Percentiles rank a stretch among this genome's conserved stretches.
Conservation (phyloP, 2,888 invertebrate genomes). For the Aphodius granarius region DNA sequence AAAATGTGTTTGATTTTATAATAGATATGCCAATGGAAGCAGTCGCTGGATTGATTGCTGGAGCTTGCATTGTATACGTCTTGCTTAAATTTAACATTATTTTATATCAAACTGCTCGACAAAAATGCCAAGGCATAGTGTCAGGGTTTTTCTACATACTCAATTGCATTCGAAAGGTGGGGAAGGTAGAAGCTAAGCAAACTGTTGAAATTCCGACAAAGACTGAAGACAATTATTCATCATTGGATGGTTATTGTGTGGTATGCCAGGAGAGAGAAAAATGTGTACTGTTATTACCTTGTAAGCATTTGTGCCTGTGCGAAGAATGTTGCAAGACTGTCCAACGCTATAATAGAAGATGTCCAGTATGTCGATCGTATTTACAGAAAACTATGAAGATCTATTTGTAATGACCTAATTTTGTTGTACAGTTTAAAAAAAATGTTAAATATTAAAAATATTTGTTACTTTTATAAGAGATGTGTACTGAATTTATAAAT, state of each 20-base stretch:
- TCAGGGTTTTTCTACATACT: background rate
- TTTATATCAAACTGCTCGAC: constrained; percentile 31
- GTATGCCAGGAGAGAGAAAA: constrained; percentile 61
- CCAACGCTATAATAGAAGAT: constrained; percentile 57
- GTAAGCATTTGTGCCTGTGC: constrained; percentile 61
- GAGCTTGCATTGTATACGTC: constrained; percentile 40
- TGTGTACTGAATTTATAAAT: background rate
- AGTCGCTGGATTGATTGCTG: constrained; percentile 39
- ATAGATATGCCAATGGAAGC: constrained; percentile 46
- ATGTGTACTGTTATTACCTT: constrained; percentile 60
- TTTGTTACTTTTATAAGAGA: background rate
- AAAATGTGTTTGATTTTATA: constrained; percentile 37
- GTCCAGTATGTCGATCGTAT: constrained; percentile 60
- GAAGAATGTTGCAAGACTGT: constrained; percentile 57
- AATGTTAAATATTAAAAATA: background rate
- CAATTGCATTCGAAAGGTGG: background rate
- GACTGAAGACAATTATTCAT: background rate
- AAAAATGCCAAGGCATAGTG: constrained; percentile 13
- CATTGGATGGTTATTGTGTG: constrained; percentile 55
- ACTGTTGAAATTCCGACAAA: background rate
- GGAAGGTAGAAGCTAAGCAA: background rate
- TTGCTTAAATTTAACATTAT: constrained; percentile 41
- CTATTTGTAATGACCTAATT: background rate
- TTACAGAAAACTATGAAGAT: constrained; percentile 61
- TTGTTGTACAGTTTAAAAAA: background rate